These are phyloP conservation scores for Drosophila infuscata DNA, from an alignment of 2,888 invertebrate species.

Conservation along the genomic window DNA sequence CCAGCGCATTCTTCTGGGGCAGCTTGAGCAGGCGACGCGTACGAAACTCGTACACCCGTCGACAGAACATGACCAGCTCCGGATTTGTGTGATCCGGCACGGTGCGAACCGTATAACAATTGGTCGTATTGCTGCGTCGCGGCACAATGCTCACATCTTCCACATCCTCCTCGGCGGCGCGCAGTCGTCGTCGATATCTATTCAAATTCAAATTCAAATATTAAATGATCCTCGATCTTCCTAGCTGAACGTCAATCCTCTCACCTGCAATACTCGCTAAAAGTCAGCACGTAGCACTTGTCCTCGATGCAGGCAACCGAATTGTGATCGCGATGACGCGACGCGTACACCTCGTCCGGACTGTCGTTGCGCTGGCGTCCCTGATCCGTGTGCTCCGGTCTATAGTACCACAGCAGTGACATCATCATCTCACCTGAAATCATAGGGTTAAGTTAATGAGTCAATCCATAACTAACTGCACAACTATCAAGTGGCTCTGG, in stretches of 20 bases:
- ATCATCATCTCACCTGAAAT: constrained; percentile 97
- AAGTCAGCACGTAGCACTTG: constrained; percentile 98
- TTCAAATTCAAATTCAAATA: constrained; percentile 21
- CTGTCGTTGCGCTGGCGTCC: constrained; percentile 92
- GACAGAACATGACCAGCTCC: constrained; percentile 97
- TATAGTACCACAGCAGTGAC: constrained; percentile 98
- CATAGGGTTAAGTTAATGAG: neutral
- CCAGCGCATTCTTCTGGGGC: constrained; percentile 81
- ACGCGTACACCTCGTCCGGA: constrained; percentile 97
- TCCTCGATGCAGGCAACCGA: constrained; percentile 99
- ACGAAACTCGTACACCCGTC: constrained; percentile 97
- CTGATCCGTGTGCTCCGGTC: constrained; percentile 98
- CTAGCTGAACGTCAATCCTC: neutral
- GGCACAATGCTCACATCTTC: constrained; percentile 92
- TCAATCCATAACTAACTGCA: neutral
- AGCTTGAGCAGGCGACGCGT: constrained; percentile 88
- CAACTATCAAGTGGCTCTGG: neutral
- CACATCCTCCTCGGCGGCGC: constrained; percentile 91
- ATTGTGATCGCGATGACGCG: constrained; percentile 97
- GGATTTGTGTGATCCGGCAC: constrained; percentile 89
- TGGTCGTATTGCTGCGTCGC: constrained; percentile 86
- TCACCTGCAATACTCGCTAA: constrained; percentile 98
- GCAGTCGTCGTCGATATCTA: constrained; percentile 94
- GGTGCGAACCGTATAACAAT: constrained; percentile 86
- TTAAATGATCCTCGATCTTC: neutral